Percentiles rank a stretch among this genome's conserved stretches.
phyloP scores from a whole-genome alignment of 2,113 vertebrate genomes.

The Lophochroa leadbeateri region DNA sequence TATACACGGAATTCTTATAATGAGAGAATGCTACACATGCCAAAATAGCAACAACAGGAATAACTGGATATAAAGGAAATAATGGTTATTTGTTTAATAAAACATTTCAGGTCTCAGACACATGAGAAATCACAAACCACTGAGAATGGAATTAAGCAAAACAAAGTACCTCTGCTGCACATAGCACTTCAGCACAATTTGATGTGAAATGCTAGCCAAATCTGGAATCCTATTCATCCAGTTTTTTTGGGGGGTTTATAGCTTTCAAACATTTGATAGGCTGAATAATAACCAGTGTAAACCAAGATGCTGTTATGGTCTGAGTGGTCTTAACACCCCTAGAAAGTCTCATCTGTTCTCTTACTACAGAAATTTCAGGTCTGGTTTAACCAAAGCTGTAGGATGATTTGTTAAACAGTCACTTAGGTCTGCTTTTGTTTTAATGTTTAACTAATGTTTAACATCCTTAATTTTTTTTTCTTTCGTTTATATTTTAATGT shows the following conservation, averaged over 20 bases:
- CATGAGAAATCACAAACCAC: neutral
- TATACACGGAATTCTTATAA: neutral
- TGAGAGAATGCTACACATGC: neutral
- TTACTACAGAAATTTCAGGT: neutral
- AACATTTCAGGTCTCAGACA: neutral
- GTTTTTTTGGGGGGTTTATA: neutral
- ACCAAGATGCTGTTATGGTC: neutral
- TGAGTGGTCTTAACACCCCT: neutral
- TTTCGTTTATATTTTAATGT: neutral
- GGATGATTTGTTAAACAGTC: neutral
- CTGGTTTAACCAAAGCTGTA: neutral
- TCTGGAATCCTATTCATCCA: neutral
- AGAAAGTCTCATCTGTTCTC: neutral
- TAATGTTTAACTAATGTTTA: neutral
- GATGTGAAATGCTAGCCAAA: neutral
- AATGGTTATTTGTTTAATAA: neutral
- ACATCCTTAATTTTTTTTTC: neutral
- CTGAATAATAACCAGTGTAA: neutral
- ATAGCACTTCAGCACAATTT: neutral
- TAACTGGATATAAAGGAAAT: neutral
- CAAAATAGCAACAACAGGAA: neutral
- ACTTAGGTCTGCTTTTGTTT: neutral
- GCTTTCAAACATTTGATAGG: neutral
- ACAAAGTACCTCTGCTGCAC: neutral
- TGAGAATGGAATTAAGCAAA: neutral